A percentile compares a stretch with the other conserved stretches of the same genome.
Evolutionary conservation across 2,888 invertebrate species (phyloP).

Genomic region (Adelognathus sp.): DNA sequence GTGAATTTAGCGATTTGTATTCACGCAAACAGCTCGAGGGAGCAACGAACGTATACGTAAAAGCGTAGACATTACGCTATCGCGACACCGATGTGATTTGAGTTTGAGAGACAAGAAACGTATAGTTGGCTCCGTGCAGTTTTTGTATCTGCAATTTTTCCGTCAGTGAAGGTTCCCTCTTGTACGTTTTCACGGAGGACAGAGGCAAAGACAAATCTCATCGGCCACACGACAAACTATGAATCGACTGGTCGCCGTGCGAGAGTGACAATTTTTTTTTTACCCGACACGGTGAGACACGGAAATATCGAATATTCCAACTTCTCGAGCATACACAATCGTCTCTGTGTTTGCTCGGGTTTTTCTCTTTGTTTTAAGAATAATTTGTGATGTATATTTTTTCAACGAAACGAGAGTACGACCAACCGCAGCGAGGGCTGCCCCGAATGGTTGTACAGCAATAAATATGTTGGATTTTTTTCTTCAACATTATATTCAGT

Average conservation of each 20-base stretch:
- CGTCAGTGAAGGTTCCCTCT: background rate
- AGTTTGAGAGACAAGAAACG: background rate
- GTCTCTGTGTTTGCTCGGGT: constrained; percentile 21
- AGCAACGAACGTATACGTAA: background rate
- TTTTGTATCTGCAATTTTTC: background rate
- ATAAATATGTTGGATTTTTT: constrained; percentile 68
- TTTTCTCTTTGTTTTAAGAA: constrained; percentile 65
- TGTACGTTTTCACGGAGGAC: background rate
- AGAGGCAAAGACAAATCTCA: background rate
- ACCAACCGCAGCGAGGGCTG: constrained; percentile 48
- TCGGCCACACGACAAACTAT: background rate
- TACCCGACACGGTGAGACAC: background rate
- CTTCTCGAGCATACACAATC: background rate
- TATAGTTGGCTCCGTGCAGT: background rate
- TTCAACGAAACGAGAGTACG: constrained; percentile 51
- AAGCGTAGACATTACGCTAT: constrained; percentile 1
- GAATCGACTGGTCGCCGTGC: background rate
- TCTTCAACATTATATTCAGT: constrained; percentile 51
- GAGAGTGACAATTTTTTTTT: background rate
- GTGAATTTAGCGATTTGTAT: background rate
- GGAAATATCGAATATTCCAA: background rate
- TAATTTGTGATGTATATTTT: constrained; percentile 62
- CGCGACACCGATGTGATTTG: background rate
- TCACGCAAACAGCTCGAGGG: background rate
- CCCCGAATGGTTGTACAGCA: constrained; percentile 67